Evolutionary conservation across 2,888 invertebrate genomes (phyloP).

Genomic region (Lobophora halterata): DNA sequence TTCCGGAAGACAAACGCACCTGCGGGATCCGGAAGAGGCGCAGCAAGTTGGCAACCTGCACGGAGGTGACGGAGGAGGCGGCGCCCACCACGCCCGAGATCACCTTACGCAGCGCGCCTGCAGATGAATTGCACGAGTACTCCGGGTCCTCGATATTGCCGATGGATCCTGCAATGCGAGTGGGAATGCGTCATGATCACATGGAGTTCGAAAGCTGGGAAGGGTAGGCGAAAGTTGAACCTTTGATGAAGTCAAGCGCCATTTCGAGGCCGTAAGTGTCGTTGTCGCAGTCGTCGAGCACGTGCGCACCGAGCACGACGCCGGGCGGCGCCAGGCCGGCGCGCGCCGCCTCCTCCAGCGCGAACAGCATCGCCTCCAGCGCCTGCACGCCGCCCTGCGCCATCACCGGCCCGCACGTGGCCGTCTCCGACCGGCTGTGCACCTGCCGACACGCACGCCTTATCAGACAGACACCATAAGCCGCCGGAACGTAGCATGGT

Average conservation of each 20-base stretch:
- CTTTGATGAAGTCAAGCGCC: slow-evolving; percentile 96
- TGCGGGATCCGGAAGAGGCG: slow-evolving; percentile 96
- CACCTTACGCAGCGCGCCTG: slow-evolving; percentile 83
- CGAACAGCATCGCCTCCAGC: slow-evolving; percentile 93
- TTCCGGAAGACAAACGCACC: too few species aligned
- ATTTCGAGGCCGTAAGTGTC: slow-evolving; percentile 95
- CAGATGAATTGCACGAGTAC: slow-evolving; percentile 90
- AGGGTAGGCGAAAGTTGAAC: slow-evolving; percentile 57
- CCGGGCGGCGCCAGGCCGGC: slow-evolving; percentile 83
- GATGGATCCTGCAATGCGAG: slow-evolving; percentile 95
- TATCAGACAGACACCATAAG: too few species aligned
- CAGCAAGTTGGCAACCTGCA: slow-evolving; percentile 93
- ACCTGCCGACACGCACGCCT: slow-evolving; percentile 57
- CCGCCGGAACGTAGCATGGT: too few species aligned
- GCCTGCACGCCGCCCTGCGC: slow-evolving; percentile 93
- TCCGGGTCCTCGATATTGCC: slow-evolving; percentile 95
- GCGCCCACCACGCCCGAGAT: slow-evolving; percentile 57
- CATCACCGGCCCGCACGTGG: slow-evolving; percentile 93
- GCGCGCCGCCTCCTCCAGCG: slow-evolving; percentile 87
- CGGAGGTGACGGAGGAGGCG: slow-evolving; percentile 94
- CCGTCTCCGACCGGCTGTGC: slow-evolving; percentile 89
- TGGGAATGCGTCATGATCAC: neutral
- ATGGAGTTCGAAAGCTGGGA: too few species aligned
- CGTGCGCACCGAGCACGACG: slow-evolving; percentile 89
- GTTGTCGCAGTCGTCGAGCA: slow-evolving; percentile 95